Evolutionary conservation across 1,140 invertebrate genomes (phyloP), one percentile per base, ranked within the genome.

Genomic region (Bursaphelenchus mucronatus): DNA sequence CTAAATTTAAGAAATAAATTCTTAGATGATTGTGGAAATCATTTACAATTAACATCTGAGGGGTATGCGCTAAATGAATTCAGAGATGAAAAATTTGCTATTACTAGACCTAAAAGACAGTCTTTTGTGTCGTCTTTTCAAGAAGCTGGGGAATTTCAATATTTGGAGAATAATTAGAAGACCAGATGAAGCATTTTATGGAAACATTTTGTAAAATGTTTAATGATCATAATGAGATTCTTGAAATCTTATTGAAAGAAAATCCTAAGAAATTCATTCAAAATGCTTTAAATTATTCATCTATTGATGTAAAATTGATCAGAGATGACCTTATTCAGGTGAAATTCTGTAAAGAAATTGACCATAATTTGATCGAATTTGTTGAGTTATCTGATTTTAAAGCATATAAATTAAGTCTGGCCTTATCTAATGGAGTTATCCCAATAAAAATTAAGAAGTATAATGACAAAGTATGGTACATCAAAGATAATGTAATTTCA

Each of bases 201-300:
- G 55, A 68, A 68, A 40, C 54, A 51, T 56, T 68, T 39, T 68
- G 66, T 68, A 17, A 68, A 66, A 68, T 68, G 10, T 68, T 69
- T 45, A 69, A 69, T 64, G 66, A 69, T 43, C 67, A 69, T 4
- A 69, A 50, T 54, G 58, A 62, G 40, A 7, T 70, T 53, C 57
- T 69, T 39, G 67, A 70, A 68, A 70, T 10, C 8, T 56, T n/a
- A n/a, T n/a, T n/a, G n/a, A n/a, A n/a, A n/a, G n/a, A n/a, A n/a
- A n/a, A n/a, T n/a, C n/a, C n/a, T n/a, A n/a, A n/a, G n/a, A n/a
- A n/a, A n/a, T n/a, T n/a, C n/a, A n/a, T n/a, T n/a, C n/a, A n/a
- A n/a, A 68, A 11, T 71, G 68, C 0, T 61, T 43, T 61, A 54
- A 69, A 69, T 41, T 17, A 69, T 63, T 1, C 54, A 8, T 51